A percentile compares a stretch with the other conserved stretches of the same genome.
These are phyloP conservation scores for Apamea crenata DNA, from an alignment of 2,888 invertebrate genomes.

Conservation along the genomic window DNA sequence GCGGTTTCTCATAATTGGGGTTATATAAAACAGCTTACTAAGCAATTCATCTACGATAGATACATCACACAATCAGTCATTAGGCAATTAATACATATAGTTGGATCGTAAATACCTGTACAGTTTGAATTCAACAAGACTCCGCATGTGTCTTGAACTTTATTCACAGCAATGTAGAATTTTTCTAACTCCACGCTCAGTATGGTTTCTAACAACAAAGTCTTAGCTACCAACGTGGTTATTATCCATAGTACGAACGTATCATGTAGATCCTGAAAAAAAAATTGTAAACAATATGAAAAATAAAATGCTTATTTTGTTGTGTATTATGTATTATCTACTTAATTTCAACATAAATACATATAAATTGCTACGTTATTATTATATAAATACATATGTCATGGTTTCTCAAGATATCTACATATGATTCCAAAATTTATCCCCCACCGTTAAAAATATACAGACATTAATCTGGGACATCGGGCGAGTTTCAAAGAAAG, in stretches of 20 bases:
- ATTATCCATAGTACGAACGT: neutral
- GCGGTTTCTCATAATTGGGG: too few species aligned
- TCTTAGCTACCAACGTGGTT: neutral
- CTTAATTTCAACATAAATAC: too few species aligned
- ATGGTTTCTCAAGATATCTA: neutral
- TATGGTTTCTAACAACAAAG: neutral
- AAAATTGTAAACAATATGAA: neutral
- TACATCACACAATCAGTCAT: too few species aligned
- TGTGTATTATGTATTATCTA: neutral
- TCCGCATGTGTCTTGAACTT: slow-evolving; percentile 13
- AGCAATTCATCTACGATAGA: too few species aligned
- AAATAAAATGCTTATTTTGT: too few species aligned
- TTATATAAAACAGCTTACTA: too few species aligned
- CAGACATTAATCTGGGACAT: too few species aligned
- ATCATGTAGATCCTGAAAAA: neutral
- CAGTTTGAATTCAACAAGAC: slow-evolving; percentile 13
- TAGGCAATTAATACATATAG: too few species aligned
- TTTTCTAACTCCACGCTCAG: slow-evolving; percentile 16
- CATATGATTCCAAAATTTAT: too few species aligned
- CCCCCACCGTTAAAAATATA: neutral
- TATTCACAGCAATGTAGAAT: slow-evolving; percentile 4
- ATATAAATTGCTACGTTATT: too few species aligned
- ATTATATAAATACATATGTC: too few species aligned
- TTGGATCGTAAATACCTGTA: slow-evolving; percentile 8
- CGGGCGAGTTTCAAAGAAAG: neutral